Conservation (phyloP, 2,888 invertebrate species). For the Tuta absoluta region DNA sequence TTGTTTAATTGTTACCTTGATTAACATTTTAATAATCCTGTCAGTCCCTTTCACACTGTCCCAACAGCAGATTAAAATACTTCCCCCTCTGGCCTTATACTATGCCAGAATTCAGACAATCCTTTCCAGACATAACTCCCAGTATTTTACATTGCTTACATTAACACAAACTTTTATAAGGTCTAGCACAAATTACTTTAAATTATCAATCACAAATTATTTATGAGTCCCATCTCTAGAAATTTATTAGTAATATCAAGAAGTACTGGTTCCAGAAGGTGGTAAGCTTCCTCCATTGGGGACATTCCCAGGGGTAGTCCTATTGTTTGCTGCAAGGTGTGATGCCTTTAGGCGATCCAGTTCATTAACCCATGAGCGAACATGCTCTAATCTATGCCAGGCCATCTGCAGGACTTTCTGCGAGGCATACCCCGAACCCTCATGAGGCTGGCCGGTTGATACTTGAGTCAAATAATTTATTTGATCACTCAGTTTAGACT, state of each 20-base stretch:
- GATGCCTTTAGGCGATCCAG: conserved; percentile 91
- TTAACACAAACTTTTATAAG: too few relatives aligned
- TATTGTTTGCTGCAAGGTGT: conserved; percentile 77
- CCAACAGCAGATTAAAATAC: too few relatives aligned
- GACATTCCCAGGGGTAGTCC: conserved; percentile 58
- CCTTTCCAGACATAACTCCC: too few relatives aligned
- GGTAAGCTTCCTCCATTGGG: conserved; percentile 75
- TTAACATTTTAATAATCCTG: too few relatives aligned
- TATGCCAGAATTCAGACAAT: too few relatives aligned
- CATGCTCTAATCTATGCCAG: conserved; percentile 96
- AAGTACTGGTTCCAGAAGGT: conserved; percentile 73
- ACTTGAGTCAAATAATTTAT: conserved; percentile 99
- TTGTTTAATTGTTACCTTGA: too few relatives aligned
- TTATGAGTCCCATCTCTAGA: background rate
- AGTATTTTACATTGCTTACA: too few relatives aligned
- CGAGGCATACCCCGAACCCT: conserved; percentile 97
- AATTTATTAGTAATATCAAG: conserved; percentile 48
- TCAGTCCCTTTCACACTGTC: too few relatives aligned
- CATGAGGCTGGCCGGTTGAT: conserved; percentile 98
- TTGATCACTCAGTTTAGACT: conserved; percentile 94
- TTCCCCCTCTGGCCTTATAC: too few relatives aligned
- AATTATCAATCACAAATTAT: background rate
- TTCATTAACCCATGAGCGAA: conserved; percentile 93
- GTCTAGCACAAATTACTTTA: background rate
- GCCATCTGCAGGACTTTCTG: conserved; percentile 98